phyloP scores from a whole-genome alignment of 2,888 invertebrate species.

The Cremastinae sp. region DNA sequence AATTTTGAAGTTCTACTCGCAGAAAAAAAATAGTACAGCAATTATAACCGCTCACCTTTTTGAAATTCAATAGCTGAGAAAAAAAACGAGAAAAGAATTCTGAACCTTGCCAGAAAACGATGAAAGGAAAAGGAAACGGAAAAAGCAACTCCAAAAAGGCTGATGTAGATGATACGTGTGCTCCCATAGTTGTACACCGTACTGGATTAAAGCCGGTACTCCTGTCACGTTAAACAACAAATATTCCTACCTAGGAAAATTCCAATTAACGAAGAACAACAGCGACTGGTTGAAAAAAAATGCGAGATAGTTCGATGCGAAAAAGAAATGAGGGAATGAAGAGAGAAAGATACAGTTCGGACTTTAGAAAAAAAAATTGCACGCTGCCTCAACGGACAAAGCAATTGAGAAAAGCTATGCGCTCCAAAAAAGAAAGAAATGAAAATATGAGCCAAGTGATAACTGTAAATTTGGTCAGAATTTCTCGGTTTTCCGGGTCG shows the following conservation, averaged over 20 bases:
- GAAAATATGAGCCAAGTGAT: slow-evolving; percentile 37
- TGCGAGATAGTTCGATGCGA: background rate
- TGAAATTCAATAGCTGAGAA: too few relatives aligned
- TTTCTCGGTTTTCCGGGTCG: slow-evolving; percentile 22
- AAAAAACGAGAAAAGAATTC: too few relatives aligned
- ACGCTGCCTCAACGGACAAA: background rate
- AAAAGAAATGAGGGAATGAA: background rate
- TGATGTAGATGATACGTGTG: slow-evolving; percentile 4
- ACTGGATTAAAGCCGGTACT: slow-evolving; percentile 35
- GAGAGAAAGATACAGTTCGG: slow-evolving; percentile 7
- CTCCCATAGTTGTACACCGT: slow-evolving; percentile 8
- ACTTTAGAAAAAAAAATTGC: slow-evolving; percentile 16
- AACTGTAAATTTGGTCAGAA: slow-evolving; percentile 48
- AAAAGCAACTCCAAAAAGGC: too few relatives aligned
- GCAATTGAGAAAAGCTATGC: slow-evolving; percentile 41
- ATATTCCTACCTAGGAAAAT: slow-evolving; percentile 41
- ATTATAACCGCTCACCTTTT: too few relatives aligned
- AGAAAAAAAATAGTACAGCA: too few relatives aligned
- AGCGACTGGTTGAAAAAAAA: background rate
- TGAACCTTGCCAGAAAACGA: too few relatives aligned
- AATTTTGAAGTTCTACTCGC: too few relatives aligned
- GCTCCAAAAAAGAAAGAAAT: background rate
- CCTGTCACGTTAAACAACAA: slow-evolving; percentile 41
- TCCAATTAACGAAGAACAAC: slow-evolving; percentile 35
- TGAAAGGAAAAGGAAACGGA: too few relatives aligned